phyloP scores from a whole-genome alignment of 1,140 invertebrate species.

The Drosophila kohkoa region DNA sequence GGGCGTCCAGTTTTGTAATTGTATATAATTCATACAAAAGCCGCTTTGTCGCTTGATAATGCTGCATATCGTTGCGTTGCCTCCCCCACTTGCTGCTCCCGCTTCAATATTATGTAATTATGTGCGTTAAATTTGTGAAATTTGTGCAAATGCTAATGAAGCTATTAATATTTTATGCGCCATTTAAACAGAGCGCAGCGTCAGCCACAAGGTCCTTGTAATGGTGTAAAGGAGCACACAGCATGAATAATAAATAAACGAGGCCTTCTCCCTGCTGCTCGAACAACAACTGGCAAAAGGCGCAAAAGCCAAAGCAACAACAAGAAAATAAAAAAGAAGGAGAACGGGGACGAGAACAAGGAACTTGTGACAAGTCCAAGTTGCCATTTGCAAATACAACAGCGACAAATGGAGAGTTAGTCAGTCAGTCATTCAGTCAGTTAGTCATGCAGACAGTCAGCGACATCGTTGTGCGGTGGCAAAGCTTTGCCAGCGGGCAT shows the following conservation, averaged over 20 bases:
- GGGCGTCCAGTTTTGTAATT: conserved; percentile 59
- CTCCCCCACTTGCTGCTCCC: background rate
- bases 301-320: conserved; percentile 21
- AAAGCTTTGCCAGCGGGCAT: conserved; percentile 42
- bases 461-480: conserved; percentile 23
- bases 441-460: conserved; percentile 10
- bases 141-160: conserved; percentile 76
- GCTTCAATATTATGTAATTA: conserved; percentile 76
- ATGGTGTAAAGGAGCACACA: conserved; percentile 54
- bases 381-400: conserved; percentile 43
- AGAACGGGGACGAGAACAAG: conserved; percentile 8
- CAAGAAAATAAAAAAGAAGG: conserved; percentile 4
- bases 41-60: conserved; percentile 60
- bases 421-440: conserved; percentile 25
- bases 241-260: conserved; percentile 76
- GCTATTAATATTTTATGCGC: conserved; percentile 83
- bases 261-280: background rate
- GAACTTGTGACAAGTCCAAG: conserved; percentile 19
- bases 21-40: conserved; percentile 67
- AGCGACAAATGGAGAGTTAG: conserved; percentile 33
- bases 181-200: conserved; percentile 68
- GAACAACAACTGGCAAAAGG: conserved; percentile 42
- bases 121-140: conserved; percentile 78
- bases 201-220: conserved; percentile 48
- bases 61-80: conserved; percentile 56